Evolutionary conservation across 2,888 invertebrate species (phyloP), one percentile per base, ranked within the genome.

Genomic region (Hemithea aestivaria): DNA sequence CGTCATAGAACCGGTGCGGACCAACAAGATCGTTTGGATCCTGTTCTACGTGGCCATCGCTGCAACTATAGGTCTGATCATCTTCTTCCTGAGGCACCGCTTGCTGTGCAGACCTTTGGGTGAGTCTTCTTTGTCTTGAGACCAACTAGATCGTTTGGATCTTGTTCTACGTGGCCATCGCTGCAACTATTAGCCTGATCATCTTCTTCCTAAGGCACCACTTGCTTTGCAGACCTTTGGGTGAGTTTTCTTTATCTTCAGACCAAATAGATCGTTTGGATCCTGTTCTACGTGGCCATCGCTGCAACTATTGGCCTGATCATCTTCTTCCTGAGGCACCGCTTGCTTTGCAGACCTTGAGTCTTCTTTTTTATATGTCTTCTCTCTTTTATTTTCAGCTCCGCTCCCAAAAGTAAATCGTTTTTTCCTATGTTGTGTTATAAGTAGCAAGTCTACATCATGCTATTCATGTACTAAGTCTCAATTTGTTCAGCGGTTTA

Each of bases 161-260:
- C 38, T 88, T 96, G 51, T 94, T 96, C 74, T 88, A 89, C 48
- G 87, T 93, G 44, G 96, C 96, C 45, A 88, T 95, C 40, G 85
- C 91, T 31, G 92, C 94, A 62, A 96, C 97, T 10, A 81, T 92
- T 44, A 96, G 96, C 27, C 90, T 97, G 52, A 88, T 97, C 51
- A 88, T 93, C 62, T 97, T 96, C 89, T 97, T 97, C 85, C 88
- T 96, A 57, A 92, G 94, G 71, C 97, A 97, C 87, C 91, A 97
- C 57, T 88, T 96, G 52, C 89, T 95, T 51, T 97, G 97, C 80
- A 93, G 95, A 60, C 95, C 95, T 65, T 90, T 96, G 87, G 96
- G 97, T 96, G 88, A 90, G 90, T 48, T 12, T n/a, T n/a, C n/a
- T n/a, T n/a, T n/a, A n/a, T n/a, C n/a, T n/a, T n/a, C n/a, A n/a